Conservation (phyloP, 1,140 invertebrate species). For the Mamestra configurata region DNA sequence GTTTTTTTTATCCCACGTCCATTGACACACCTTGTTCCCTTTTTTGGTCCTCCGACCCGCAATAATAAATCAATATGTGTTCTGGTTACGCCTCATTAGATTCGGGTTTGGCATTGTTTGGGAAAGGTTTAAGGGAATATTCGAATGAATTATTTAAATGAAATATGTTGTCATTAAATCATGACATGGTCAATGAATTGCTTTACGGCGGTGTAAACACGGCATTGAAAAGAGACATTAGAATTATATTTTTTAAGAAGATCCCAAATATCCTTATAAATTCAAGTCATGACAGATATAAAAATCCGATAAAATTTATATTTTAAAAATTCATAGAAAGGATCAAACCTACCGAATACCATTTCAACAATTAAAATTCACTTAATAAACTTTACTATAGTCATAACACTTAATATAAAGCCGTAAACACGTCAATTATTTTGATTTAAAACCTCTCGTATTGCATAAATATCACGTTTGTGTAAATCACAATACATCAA, state of each 20-base stretch:
- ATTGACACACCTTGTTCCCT: slow-evolving; percentile 53
- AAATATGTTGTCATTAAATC: background rate
- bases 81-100: slow-evolving; percentile 39
- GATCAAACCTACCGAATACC: slow-evolving; percentile 29
- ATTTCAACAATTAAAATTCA: slow-evolving; percentile 32
- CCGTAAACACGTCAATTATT: slow-evolving; percentile 40
- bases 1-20: slow-evolving; percentile 54
- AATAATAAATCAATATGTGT: slow-evolving; percentile 45
- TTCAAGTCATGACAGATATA: background rate
- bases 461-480: slow-evolving; percentile 45
- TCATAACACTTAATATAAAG: slow-evolving; percentile 29
- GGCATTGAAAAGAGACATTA: background rate
- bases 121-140: background rate
- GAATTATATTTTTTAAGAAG: background rate
- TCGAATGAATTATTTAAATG: slow-evolving; percentile 2
- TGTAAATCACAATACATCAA: slow-evolving; percentile 52
- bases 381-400: slow-evolving; percentile 40
- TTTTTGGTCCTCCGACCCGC: background rate
- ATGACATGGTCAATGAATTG: background rate
- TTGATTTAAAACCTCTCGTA: slow-evolving; percentile 42
- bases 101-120: background rate
- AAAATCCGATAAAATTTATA: background rate
- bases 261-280: background rate
- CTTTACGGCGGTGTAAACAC: background rate
- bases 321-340: slow-evolving; percentile 11